Conservation (phyloP, 53 echinoderm and acorn worm genomes). For the Paracentrotus lividus region DNA sequence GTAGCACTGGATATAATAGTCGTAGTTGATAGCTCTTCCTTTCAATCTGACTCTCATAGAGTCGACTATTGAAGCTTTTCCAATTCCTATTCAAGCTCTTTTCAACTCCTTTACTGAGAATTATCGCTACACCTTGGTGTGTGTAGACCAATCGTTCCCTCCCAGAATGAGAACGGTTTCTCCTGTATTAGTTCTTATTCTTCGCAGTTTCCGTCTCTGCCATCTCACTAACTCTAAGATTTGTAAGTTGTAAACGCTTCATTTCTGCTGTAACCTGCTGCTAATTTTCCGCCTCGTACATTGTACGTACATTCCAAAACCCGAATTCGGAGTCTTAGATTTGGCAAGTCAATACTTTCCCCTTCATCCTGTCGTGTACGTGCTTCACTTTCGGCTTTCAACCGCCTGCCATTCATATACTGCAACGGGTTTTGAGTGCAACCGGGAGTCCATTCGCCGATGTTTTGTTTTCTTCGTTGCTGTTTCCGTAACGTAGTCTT, state of each 20-base stretch:
- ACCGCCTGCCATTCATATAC: not conserved
- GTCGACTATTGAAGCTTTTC: conserved; percentile 70
- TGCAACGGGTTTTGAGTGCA: not conserved
- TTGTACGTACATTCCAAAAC: conserved; percentile 52
- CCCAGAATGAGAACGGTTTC: conserved; percentile 45
- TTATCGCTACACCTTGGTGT: conserved; percentile 75
- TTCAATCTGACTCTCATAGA: not conserved
- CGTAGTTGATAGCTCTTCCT: too few relatives aligned
- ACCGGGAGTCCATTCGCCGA: conserved; percentile 21
- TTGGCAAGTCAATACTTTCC: conserved; percentile 27
- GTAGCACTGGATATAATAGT: too few relatives aligned
- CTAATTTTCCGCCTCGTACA: conserved; percentile 49
- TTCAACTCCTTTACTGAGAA: conserved; percentile 72
- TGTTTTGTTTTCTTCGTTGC: conserved; percentile 42
- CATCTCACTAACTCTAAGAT: not conserved
- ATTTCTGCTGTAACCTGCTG: conserved; percentile 68
- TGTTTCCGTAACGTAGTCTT: conserved; percentile 56
- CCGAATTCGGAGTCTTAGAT: conserved; percentile 28
- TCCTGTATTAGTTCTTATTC: not conserved
- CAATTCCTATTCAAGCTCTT: conserved; percentile 56
- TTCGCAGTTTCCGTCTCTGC: too few relatives aligned
- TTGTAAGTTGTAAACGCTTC: conserved; percentile 27
- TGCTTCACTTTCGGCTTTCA: too few relatives aligned
- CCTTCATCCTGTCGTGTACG: too few relatives aligned
- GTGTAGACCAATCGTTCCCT: not conserved